Percentiles rank a stretch among this genome's conserved stretches.
phyloP scores from a whole-genome alignment of 2,113 vertebrate genomes.

The Ochotona curzoniae region DNA sequence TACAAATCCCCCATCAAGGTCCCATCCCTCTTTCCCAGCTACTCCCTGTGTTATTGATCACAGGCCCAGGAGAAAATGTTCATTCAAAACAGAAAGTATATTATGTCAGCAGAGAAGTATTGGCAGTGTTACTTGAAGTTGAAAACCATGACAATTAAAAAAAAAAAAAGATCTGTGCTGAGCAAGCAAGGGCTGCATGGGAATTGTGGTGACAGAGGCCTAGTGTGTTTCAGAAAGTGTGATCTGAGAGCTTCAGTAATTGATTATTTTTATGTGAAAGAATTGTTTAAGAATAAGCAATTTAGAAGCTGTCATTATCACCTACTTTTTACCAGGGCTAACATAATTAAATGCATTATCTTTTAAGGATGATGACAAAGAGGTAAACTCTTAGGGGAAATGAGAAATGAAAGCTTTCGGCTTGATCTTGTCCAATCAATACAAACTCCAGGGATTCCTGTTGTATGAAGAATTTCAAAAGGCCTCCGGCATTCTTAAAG shows the following conservation, averaged over 20 bases:
- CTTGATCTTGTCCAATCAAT: slow-evolving; percentile 66
- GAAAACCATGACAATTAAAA: slow-evolving; percentile 29
- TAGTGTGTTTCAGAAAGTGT: slow-evolving; percentile 34
- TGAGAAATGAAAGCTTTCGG: slow-evolving; percentile 56
- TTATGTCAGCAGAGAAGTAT: slow-evolving; percentile 27
- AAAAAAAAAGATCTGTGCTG: slow-evolving; percentile 45
- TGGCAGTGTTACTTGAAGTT: slow-evolving; percentile 58
- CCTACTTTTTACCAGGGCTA: slow-evolving; percentile 43
- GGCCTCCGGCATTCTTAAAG: slow-evolving; percentile 29
- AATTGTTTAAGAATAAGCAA: slow-evolving; percentile 49
- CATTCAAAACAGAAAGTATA: slow-evolving; percentile 62
- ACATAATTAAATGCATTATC: slow-evolving; percentile 68
- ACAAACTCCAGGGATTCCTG: slow-evolving; percentile 45
- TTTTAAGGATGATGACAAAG: slow-evolving; percentile 66
- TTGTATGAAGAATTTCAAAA: slow-evolving; percentile 62
- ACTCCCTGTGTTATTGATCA: slow-evolving; percentile 67
- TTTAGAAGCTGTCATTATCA: slow-evolving; percentile 62
- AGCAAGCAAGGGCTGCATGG: not conserved
- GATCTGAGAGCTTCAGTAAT: slow-evolving; percentile 51
- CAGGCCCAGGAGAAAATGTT: slow-evolving; percentile 50
- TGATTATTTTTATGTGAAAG: slow-evolving; percentile 61
- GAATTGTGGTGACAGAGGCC: slow-evolving; percentile 1
- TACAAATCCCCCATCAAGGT: slow-evolving; percentile 67
- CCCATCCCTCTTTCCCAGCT: slow-evolving; percentile 67
- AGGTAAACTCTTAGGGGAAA: slow-evolving; percentile 42